These are phyloP conservation scores for Bubo scandiacus DNA, from an alignment of 2,113 vertebrate genomes.

Conservation along the genomic window DNA sequence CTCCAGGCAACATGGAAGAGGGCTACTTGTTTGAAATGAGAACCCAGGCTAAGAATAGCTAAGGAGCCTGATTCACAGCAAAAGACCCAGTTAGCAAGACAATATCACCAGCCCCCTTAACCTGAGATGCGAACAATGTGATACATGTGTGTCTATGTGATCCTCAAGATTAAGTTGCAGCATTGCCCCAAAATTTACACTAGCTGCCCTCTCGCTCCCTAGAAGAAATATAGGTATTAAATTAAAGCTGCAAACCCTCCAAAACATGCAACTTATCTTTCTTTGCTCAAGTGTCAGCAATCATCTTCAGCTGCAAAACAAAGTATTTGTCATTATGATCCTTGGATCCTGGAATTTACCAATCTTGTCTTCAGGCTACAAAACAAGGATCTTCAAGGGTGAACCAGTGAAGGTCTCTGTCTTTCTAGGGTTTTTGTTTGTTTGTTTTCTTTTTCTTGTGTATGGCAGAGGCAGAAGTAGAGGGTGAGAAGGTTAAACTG, in stretches of 20 bases:
- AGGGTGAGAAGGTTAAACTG: not conserved
- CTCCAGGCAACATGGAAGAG: not conserved
- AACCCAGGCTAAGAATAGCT: not conserved
- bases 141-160: not conserved
- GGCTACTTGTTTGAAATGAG: not conserved
- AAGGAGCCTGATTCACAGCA: not conserved
- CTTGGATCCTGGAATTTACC: not conserved
- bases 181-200: not conserved
- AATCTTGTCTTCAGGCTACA: not conserved
- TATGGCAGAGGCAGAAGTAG: not conserved
- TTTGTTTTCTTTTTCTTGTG: not conserved
- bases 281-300: not conserved
- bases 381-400: not conserved
- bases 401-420: not conserved
- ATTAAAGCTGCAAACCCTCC: not conserved
- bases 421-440: not conserved
- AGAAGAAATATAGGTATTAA: not conserved
- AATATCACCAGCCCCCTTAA: not conserved
- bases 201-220: not conserved
- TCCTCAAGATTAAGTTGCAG: not conserved
- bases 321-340: not conserved
- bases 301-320: not conserved
- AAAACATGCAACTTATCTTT: not conserved
- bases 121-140: rapidly evolving
- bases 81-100: not conserved